Percentiles rank a stretch among this genome's conserved stretches.
Conservation (phyloP, 2,797 vertebrate species). For the Channallabes apus region DNA sequence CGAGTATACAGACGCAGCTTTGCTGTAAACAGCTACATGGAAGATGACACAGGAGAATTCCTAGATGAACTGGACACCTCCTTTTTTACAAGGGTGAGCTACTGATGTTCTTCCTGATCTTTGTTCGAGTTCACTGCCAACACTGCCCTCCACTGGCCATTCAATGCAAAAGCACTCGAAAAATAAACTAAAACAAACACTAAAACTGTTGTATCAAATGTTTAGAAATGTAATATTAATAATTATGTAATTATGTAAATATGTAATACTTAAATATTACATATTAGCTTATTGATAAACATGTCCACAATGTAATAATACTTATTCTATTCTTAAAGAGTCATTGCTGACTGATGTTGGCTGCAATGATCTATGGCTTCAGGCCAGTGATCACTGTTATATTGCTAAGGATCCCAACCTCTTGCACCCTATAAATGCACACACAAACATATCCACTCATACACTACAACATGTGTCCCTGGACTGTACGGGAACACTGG, state of each 20-base stretch:
- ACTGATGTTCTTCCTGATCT: not conserved
- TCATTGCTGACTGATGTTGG: too few relatives aligned
- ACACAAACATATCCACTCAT: too few relatives aligned
- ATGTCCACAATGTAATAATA: not conserved
- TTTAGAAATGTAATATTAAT: not conserved
- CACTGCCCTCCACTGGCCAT: conserved; percentile 38
- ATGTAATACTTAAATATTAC: not conserved
- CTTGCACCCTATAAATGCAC: too few relatives aligned
- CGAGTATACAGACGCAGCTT: conserved; percentile 85
- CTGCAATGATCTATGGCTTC: too few relatives aligned
- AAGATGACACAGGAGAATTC: conserved; percentile 91
- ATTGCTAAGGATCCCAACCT: too few relatives aligned
- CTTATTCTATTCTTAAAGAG: too few relatives aligned
- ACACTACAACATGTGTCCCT: too few relatives aligned
- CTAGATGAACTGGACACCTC: conserved; percentile 94
- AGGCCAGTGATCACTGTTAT: too few relatives aligned
- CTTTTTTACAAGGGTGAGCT: conserved; percentile 90
- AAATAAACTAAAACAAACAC: not conserved
- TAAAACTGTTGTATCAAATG: not conserved
- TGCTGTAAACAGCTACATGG: conserved; percentile 86
- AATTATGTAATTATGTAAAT: too few relatives aligned
- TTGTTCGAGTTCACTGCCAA: not conserved
- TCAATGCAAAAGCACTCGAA: not conserved
- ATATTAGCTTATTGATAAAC: not conserved
- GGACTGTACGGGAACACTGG: too few relatives aligned